Evolutionary conservation across 2,888 invertebrate genomes (phyloP).

Genomic region (Cheilosia grossa): DNA sequence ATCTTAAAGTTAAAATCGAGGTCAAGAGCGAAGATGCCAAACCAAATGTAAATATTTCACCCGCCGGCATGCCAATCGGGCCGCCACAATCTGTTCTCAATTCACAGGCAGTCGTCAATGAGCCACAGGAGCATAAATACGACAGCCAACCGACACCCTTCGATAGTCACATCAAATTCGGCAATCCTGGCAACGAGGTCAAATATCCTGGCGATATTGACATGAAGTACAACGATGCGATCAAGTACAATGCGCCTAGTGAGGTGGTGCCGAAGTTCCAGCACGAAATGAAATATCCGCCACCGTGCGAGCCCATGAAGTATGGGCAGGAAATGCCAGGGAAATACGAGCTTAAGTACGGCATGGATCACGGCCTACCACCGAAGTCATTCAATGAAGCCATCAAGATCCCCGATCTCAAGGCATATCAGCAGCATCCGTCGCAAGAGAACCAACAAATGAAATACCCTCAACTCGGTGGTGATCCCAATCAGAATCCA

Average conservation of each 20-base stretch:
- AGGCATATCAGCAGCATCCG: slow-evolving; percentile 77
- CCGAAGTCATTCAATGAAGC: slow-evolving; percentile 79
- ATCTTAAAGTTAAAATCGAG: slow-evolving; percentile 89
- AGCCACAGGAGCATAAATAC: slow-evolving; percentile 63
- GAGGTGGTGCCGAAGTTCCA: slow-evolving; percentile 78
- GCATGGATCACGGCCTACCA: slow-evolving; percentile 80
- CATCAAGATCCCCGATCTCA: slow-evolving; percentile 82
- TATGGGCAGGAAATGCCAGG: slow-evolving; percentile 82
- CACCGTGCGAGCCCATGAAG: slow-evolving; percentile 81
- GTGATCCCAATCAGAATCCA: slow-evolving; percentile 69
- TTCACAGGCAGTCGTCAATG: slow-evolving; percentile 54
- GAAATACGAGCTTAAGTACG: slow-evolving; percentile 83
- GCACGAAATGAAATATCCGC: slow-evolving; percentile 84
- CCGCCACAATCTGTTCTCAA: slow-evolving; percentile 53
- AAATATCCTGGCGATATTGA: slow-evolving; percentile 82
- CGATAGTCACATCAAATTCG: slow-evolving; percentile 76
- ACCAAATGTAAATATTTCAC: slow-evolving; percentile 74
- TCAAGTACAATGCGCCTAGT: slow-evolving; percentile 79
- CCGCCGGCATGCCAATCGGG: slow-evolving; percentile 70
- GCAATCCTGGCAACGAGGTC: slow-evolving; percentile 65
- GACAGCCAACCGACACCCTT: slow-evolving; percentile 75
- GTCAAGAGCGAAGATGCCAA: slow-evolving; percentile 83
- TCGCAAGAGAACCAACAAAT: slow-evolving; percentile 77
- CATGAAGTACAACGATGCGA: slow-evolving; percentile 81
- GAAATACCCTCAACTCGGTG: slow-evolving; percentile 64